phyloP scores from a whole-genome alignment of 2,113 vertebrate species.

The Elanus axillaris region DNA sequence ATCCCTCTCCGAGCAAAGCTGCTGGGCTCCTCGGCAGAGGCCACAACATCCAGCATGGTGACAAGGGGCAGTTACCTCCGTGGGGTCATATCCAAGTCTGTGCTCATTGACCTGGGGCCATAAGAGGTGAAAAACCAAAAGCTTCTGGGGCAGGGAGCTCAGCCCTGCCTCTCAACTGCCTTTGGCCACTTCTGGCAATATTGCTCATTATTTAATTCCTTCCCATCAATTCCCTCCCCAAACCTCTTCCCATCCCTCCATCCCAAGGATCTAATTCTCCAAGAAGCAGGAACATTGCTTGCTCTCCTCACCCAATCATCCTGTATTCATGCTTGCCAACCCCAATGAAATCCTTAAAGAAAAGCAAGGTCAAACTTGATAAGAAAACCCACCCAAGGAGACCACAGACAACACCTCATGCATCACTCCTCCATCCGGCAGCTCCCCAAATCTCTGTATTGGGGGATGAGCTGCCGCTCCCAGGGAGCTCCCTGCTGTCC shows the following conservation, averaged over 20 bases:
- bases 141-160: neutral
- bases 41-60: neutral
- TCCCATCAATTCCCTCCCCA: neutral
- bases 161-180: neutral
- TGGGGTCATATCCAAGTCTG: neutral
- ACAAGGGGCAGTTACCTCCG: neutral
- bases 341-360: neutral
- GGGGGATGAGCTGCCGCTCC: neutral
- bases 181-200: neutral
- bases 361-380: neutral
- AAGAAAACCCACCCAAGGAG: neutral
- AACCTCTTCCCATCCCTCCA: neutral
- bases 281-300: neutral
- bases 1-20: neutral
- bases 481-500: neutral
- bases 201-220: neutral
- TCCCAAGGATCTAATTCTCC: neutral
- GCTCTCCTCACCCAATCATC: neutral
- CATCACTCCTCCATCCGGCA: neutral
- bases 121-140: neutral
- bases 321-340: neutral
- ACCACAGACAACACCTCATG: neutral
- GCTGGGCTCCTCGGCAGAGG: neutral
- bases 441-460: neutral
- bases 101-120: neutral